Evolutionary conservation across 2,888 invertebrate genomes (phyloP), one percentile per base, ranked within the genome.

Genomic region (Lingula anatina): DNA sequence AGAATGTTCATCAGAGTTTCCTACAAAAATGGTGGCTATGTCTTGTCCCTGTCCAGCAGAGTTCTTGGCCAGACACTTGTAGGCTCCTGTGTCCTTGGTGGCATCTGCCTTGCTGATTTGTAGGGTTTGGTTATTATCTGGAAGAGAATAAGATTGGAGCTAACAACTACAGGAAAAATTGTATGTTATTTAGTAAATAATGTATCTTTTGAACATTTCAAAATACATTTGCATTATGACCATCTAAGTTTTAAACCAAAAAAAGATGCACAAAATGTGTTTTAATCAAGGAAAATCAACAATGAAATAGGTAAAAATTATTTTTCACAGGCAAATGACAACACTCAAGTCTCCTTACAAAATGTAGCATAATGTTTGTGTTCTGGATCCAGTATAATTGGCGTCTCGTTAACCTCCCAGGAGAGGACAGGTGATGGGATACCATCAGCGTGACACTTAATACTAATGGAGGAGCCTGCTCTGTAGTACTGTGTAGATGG

Each of bases 11-110:
- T n/a, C n/a, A n/a, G n/a, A n/a, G n/a, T n/a, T n/a, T 69, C 86
- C 85, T 20, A 87, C 85, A 40, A 87, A 84, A 49, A 88, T 78
- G 21, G 86, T 86, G 56, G 86, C 84, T 54, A 86, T 85, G 70
- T 86, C 86, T 54, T 86, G 79, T 47, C 83, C 77, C n/a, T 84
- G 85, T 2, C 86, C 86, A 47, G 84, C 81, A 38, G 63, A 55
- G 71, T 85, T 87, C 40, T 81, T 82, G 0, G 85, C 87, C 64
- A 84, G 83, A 69, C 88, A 88, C 83, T 86, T 86, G 75, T 87
- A 88, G 1, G 86, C 86, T 2, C 87, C 87, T 0, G 86, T 86
- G 74, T 88, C 88, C 7, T 84, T 83, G 24, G 60, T 54, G 69
- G 85, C 86, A 50, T 81, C 82, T 45, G 87, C 84, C 64, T 83